Evolutionary conservation across 1,140 invertebrate species (phyloP).

Genomic region (Asbolus verrucosus): DNA sequence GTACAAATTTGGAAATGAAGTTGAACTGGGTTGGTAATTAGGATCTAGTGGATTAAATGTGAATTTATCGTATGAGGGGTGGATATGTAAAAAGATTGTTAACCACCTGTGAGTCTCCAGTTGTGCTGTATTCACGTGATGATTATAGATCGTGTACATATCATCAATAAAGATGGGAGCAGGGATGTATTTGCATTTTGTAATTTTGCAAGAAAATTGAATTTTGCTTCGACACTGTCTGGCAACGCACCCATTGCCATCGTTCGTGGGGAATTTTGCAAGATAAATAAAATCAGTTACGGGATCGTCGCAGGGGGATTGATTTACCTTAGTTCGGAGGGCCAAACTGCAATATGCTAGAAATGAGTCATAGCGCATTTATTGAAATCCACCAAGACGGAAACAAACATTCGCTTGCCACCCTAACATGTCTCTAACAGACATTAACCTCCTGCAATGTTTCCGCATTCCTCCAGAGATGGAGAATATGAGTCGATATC

Average conservation of each 20-base stretch:
- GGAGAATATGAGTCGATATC: constrained; percentile 15
- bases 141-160: too few species aligned
- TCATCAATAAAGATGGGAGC: neutral
- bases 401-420: constrained; percentile 17
- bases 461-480: neutral
- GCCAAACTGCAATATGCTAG: constrained; percentile 18
- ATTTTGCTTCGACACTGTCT: constrained; percentile 18
- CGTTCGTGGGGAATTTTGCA: constrained; percentile 16
- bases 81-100: constrained; percentile 2
- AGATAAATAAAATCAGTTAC: constrained; percentile 32
- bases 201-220: constrained; percentile 31
- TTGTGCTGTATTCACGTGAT: too few species aligned
- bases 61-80: constrained; percentile 7
- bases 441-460: too few species aligned
- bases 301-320: constrained; percentile 12
- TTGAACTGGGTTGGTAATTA: constrained; percentile 19
- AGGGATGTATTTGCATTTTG: constrained; percentile 6
- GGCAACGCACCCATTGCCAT: too few species aligned
- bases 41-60: constrained; percentile 17
- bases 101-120: constrained; percentile 37
- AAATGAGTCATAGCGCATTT: constrained; percentile 19
- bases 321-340: constrained; percentile 17
- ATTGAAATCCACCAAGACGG: constrained; percentile 23
- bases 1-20: constrained; percentile 43
- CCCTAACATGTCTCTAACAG: constrained; percentile 5